Base-by-base conservation (phyloP, 2,888 invertebrate genomes). In the Chesias legatella region DNA sequence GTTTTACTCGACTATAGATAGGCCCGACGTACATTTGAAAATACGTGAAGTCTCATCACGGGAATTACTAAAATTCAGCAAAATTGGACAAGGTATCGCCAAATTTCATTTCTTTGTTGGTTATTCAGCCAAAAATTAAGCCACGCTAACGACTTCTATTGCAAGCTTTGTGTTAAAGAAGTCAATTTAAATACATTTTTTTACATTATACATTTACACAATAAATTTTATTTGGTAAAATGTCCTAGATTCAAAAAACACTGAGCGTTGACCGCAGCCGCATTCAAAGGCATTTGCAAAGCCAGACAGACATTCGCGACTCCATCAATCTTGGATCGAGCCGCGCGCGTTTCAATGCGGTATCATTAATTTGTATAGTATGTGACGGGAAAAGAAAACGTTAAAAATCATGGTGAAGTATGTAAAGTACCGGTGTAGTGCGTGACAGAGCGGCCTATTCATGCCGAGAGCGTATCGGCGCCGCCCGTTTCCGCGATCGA, bases 361-460 rank as follows among this genome's bases (percentile, higher is more conserved):
- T 28, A 10, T 36, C 29, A 33, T 34, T 31, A 35, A 35, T 35
- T 30, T 13, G 11, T 9, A 28, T 32, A 35, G 40, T 36, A 33
- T 25, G 17, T 31, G 40, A 42, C 48, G 32, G 36, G n/a, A n/a
- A 33, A 38, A 22, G 10, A 11, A 26, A n/a, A 7, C 44, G 28
- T 41, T 37, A 43, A 48, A 48, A 48, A 46, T 40, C 37, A 41
- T 39, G 45, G 41, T 35, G 32, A 35, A 39, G 25, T 25, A 26
- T 36, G 39, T 44, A 33, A 26, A 33, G 29, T 36, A 32, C 35
- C 33, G 33, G 49, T 48, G 48, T 46, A 48, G 46, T 46, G 51
- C 54, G 54, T 55, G 54, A 46, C 50, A 45, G n/a, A n/a, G 37
- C 46, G 34, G 34, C 43, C 54, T 44, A 44, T 52, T 52, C 52